Base-by-base conservation (phyloP, 2,888 invertebrate species). In the Petrophora chlorosata region DNA sequence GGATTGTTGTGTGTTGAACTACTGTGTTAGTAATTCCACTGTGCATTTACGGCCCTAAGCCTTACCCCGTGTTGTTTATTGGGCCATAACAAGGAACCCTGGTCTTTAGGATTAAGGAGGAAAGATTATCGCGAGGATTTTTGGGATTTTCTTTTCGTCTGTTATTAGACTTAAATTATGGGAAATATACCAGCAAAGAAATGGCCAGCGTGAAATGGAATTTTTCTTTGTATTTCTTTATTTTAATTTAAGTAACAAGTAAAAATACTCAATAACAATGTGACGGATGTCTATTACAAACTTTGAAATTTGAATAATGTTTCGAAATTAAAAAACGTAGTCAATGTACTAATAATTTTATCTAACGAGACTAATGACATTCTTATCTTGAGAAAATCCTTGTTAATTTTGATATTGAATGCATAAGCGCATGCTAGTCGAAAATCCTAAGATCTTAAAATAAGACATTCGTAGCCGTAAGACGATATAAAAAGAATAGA, bases 91-190 rank as follows among this genome's bases (percentile, higher is more conserved):
- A 58, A 59, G 58, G 51, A 61, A 56, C 56, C 48, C 56, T 56
- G 56, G 56, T 39, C 43, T 35, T 58, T 41, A 53, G 58, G 60
- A 58, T 61, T 61, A 59, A 56, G 58, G 53, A 56, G 43, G 41
- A 56, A 50, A 58, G 61, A 61, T 61, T 61, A 61, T 61, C 53
- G 52, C 41, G 34, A 44, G 56, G 61, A 61, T 58, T 61, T 57
- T 59, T 46, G 50, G 54, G 54, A 53, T 56, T 61, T 61, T 58
- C 56, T 58, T 54, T 53, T 43, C 56, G 5, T 10, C 23, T 28
- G 43, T 34, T 44, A 44, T 39, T 25, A 40, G 34, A 23, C 43
- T 43, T 39, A 50, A 44, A 44, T 44, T 44, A 44, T 50, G 49
- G 38, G 33, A 23, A 38, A 33, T 36, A 48, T 44, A 50, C 43